A percentile compares a stretch with the other conserved stretches of the same genome.
Conservation (phyloP, 2,113 vertebrate species). For the Festucalex cinctus region DNA sequence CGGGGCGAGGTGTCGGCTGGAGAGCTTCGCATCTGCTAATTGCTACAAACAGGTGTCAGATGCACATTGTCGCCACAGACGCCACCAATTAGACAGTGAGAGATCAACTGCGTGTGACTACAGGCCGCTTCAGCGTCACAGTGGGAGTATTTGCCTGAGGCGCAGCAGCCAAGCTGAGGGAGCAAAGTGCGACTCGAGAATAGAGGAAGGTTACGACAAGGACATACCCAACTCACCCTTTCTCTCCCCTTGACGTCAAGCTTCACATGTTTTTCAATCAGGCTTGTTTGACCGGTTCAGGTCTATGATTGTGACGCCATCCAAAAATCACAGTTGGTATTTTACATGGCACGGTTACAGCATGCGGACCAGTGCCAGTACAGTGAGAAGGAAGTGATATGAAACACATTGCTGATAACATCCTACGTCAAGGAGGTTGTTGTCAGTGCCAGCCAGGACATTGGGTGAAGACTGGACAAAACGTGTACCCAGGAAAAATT, state of each 20-base stretch:
- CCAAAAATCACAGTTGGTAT: conserved; percentile 17
- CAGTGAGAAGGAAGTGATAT: conserved; percentile 46
- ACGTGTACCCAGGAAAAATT: too few relatives aligned
- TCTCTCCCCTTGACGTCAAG: conserved; percentile 12
- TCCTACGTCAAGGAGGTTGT: neutral
- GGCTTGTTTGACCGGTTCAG: conserved; percentile 34
- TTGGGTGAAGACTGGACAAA: neutral
- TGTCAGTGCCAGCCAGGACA: neutral
- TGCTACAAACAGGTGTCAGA: conserved; percentile 82
- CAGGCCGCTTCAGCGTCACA: conserved; percentile 37
- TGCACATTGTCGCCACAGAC: conserved; percentile 58
- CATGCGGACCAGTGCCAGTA: conserved; percentile 24
- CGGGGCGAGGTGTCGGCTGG: conserved; percentile 69
- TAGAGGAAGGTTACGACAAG: conserved; percentile 15
- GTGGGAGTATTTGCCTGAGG: conserved; percentile 33
- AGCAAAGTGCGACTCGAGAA: conserved; percentile 34
- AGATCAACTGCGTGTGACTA: conserved; percentile 49
- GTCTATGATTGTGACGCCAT: conserved; percentile 26
- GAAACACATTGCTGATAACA: conserved; percentile 21
- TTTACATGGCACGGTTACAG: conserved; percentile 32
- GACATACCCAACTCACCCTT: conserved; percentile 13
- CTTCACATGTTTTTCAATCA: conserved; percentile 29
- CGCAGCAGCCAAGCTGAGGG: conserved; percentile 35
- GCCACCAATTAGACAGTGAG: conserved; percentile 68
- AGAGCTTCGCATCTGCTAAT: conserved; percentile 78